Evolutionary conservation across 1,140 invertebrate genomes (phyloP), one percentile per base, ranked within the genome.

Genomic region (Diorhabda sublineata): DNA sequence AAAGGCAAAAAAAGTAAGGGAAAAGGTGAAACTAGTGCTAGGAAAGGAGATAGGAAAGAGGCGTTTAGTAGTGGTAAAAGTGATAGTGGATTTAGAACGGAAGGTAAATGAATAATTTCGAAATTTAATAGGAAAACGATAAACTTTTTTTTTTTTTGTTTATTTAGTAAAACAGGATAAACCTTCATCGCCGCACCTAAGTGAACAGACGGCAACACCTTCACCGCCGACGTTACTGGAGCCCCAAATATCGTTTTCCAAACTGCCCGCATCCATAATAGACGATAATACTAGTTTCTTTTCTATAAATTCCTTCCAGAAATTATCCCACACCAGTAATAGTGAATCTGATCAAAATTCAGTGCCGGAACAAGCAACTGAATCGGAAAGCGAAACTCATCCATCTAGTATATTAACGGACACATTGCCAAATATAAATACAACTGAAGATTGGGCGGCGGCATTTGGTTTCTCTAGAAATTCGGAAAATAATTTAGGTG

Each of bases 381-480:
- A 64, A 41, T 41, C n/a, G 11, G 68, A 58, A 4, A 26, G 57
- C 42, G 61, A 56, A n/a, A 42, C 58, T 2, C 11, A 58, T 5
- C 42, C 45, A 26, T 41, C 57, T 42, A n/a, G 9, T 60, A 72
- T 78, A 42, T 68, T 80, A 43, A 78, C 75, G 3, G 80, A 81
- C 66, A 74, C 70, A 9, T 69, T 81, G 64, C 79, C 79, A 7
- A 75, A 76, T 56, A 78, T 81, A 26, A 76, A 76, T 58, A 80
- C 75, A 7, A 76, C 72, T 3, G 80, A 81, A 66, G 78, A 79
- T 63, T 81, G 80, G 80, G 78, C 77, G 57, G 78, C 79, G 8
- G 78, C 77, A 5, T 81, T 81, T 63, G 80, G 80, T 7, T 81
- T 80, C 68, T 63, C 76, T 45, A 78, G 76, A 58, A 74, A 79